These are phyloP conservation scores for Micromys minutus DNA, from an alignment of 2,113 vertebrate species.

Conservation along the genomic window DNA sequence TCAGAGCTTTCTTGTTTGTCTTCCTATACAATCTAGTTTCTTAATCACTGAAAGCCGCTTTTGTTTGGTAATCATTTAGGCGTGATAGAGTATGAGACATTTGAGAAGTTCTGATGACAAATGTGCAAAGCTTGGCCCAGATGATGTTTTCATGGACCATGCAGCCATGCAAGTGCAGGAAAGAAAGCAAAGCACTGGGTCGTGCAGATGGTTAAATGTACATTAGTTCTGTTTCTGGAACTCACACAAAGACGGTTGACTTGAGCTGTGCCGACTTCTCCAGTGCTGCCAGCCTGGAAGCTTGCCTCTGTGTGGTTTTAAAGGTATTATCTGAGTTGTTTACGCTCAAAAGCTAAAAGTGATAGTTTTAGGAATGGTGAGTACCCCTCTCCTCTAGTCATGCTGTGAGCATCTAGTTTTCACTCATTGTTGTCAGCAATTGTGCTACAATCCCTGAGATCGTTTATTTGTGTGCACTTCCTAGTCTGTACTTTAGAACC, in stretches of 20 bases:
- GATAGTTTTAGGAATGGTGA: constrained; percentile 28
- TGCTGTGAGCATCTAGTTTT: background rate
- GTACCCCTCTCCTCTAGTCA: background rate
- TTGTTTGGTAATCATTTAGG: constrained; percentile 33
- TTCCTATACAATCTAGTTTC: constrained; percentile 46
- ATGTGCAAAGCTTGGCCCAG: constrained; percentile 30
- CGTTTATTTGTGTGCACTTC: constrained; percentile 16
- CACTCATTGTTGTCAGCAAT: constrained; percentile 11
- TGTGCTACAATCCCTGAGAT: constrained; percentile 15
- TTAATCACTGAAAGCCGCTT: constrained; percentile 20
- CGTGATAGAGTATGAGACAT: background rate
- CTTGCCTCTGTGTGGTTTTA: background rate
- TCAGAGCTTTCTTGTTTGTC: background rate
- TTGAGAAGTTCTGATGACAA: constrained; percentile 49
- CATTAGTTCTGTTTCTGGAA: constrained; percentile 41
- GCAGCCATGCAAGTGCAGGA: constrained; percentile 22
- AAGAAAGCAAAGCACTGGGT: constrained; percentile 44
- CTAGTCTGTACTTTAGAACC: constrained; percentile 49
- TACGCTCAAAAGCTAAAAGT: background rate
- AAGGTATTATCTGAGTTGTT: constrained; percentile 28
- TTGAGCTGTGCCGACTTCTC: constrained; percentile 32
- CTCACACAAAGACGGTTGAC: constrained; percentile 29
- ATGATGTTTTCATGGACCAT: background rate
- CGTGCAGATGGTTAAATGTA: constrained; percentile 8
- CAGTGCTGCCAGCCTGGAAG: constrained; percentile 40